Evolutionary conservation across 2,888 invertebrate species (phyloP).

Genomic region (Rotaria magnacalcarata): DNA sequence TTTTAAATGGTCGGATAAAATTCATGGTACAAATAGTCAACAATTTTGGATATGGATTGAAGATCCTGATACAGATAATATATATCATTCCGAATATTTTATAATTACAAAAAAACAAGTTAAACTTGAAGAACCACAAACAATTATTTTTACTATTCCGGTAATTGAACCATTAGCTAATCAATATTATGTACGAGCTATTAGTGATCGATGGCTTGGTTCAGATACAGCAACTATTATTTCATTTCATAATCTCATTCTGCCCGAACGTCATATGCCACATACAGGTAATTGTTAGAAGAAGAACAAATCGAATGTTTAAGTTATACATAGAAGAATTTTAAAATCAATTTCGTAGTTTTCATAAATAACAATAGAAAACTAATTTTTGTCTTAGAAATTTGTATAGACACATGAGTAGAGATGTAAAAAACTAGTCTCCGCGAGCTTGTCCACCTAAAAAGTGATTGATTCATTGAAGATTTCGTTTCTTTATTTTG

Average conservation of each 20-base stretch:
- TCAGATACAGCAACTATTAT: constrained; percentile 62
- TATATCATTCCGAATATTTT: constrained; percentile 92
- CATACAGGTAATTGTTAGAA: constrained; percentile 65
- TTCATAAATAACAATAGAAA: too few species aligned
- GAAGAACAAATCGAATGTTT: too few species aligned
- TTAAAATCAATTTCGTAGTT: too few species aligned
- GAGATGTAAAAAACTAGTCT: too few species aligned
- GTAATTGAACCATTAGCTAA: constrained; percentile 76
- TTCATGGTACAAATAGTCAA: constrained; percentile 80
- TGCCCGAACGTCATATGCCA: constrained; percentile 84
- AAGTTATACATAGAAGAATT: too few species aligned
- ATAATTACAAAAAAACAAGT: constrained; percentile 76
- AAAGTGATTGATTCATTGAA: too few species aligned
- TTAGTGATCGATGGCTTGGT: constrained; percentile 78
- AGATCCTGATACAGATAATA: constrained; percentile 84
- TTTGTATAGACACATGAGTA: too few species aligned
- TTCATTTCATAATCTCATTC: constrained; percentile 76
- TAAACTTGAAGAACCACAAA: constrained; percentile 70
- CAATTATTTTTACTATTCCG: constrained; percentile 88
- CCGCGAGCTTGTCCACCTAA: too few species aligned
- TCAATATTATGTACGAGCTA: constrained; percentile 81
- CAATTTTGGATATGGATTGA: constrained; percentile 97
- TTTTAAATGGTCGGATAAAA: constrained; percentile 73
- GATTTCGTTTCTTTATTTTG: constrained; percentile 47
- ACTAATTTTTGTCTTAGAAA: too few species aligned